Percentiles rank a stretch among this genome's conserved stretches.
Conservation (phyloP, 2,113 vertebrate species). For the Nycticorax nycticorax region DNA sequence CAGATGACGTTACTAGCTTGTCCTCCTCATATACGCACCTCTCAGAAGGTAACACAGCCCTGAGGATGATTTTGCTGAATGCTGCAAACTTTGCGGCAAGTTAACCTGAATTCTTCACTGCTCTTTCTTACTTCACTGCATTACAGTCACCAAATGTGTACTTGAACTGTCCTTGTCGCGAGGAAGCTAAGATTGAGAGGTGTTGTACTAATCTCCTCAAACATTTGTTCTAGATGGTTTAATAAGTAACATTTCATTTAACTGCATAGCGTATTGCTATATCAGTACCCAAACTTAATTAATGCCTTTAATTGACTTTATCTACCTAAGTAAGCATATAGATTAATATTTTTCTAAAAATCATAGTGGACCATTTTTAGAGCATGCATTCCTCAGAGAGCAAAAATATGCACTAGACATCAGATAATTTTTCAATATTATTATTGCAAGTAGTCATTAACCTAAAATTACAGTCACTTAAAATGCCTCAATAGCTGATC, state of each 20-base stretch:
- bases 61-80: not conserved
- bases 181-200: not conserved
- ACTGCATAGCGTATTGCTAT: not conserved
- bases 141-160: not conserved
- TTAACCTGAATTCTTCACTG: not conserved
- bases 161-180: not conserved
- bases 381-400: not conserved
- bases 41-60: not conserved
- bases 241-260: not conserved
- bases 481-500: constrained; percentile 20
- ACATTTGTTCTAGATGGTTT: not conserved
- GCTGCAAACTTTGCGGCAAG: not conserved
- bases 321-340: constrained; percentile 4
- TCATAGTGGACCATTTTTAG: not conserved
- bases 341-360: constrained; percentile 29
- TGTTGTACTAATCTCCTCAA: not conserved
- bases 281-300: constrained; percentile 21
- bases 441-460: constrained; percentile 38
- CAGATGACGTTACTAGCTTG: not conserved
- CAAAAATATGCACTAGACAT: not conserved
- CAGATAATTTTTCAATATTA: constrained; percentile 31
- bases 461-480: constrained; percentile 5
- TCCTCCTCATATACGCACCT: not conserved
- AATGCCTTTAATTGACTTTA: constrained; percentile 11
- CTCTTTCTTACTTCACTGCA: not conserved